Conservation (phyloP, 2,797 vertebrate species). For the Semaprochilodus insignis region DNA sequence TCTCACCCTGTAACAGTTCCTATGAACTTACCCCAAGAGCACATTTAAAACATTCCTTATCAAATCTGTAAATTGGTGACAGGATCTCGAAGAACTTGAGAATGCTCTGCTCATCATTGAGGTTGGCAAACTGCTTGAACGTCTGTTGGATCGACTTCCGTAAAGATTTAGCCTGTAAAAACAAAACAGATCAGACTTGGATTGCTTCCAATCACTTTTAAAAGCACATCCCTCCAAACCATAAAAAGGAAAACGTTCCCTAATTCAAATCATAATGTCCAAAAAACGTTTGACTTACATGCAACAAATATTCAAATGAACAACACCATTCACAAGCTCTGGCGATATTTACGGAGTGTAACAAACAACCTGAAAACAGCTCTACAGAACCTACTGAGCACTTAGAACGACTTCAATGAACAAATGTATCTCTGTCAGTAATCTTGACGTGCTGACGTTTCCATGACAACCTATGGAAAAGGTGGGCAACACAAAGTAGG, state of each 20-base stretch:
- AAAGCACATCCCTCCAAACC: background rate
- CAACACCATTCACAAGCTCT: too few relatives aligned
- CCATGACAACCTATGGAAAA: conserved; percentile 38
- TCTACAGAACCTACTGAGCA: conserved; percentile 12
- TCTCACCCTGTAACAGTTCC: too few relatives aligned
- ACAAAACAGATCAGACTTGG: conserved; percentile 16
- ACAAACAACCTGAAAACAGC: too few relatives aligned
- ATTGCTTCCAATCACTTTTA: background rate
- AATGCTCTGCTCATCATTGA: conserved; percentile 97
- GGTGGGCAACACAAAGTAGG: conserved; percentile 2
- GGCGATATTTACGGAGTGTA: too few relatives aligned
- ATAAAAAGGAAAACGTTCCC: too few relatives aligned
- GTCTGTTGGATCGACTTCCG: conserved; percentile 98
- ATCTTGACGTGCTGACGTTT: conserved; percentile 22
- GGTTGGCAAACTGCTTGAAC: conserved; percentile 96
- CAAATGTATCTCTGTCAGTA: background rate
- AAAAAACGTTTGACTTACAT: too few relatives aligned
- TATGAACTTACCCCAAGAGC: conserved; percentile 90
- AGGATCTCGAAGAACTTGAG: conserved; percentile 98
- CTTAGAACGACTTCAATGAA: background rate
- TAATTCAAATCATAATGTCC: background rate
- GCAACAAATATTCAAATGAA: background rate
- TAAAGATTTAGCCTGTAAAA: conserved; percentile 91
- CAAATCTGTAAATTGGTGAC: conserved; percentile 93
- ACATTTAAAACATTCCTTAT: conserved; percentile 99